phyloP scores from a whole-genome alignment of 2,888 invertebrate species.

The Barypeithes pellucidus region DNA sequence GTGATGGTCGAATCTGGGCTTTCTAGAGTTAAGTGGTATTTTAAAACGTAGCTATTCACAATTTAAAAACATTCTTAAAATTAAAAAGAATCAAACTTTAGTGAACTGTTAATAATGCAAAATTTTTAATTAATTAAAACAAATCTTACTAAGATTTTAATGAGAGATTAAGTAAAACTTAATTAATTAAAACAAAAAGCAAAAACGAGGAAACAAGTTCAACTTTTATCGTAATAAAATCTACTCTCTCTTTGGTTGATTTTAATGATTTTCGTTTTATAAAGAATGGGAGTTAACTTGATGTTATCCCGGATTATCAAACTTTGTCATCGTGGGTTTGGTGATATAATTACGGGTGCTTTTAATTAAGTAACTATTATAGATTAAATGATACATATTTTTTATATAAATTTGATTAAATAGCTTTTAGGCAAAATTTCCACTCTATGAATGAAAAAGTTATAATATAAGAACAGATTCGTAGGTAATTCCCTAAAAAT shows the following conservation, averaged over 20 bases:
- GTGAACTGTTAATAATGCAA: slow-evolving; percentile 9
- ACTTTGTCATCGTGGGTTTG: slow-evolving; percentile 18
- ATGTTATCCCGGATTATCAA: slow-evolving; percentile 13
- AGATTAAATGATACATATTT: too few relatives aligned
- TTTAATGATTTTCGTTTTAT: slow-evolving; percentile 17
- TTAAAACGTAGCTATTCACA: not conserved
- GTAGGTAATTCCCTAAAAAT: too few relatives aligned
- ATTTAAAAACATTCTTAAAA: not conserved
- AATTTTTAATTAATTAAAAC: slow-evolving; percentile 19
- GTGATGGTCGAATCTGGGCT: too few relatives aligned
- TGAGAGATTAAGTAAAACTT: slow-evolving; percentile 23
- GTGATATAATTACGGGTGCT: not conserved
- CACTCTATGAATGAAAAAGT: too few relatives aligned
- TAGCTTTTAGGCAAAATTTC: too few relatives aligned
- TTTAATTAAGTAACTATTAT: not conserved
- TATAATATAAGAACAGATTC: too few relatives aligned
- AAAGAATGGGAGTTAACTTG: slow-evolving; percentile 16
- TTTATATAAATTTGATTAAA: too few relatives aligned
- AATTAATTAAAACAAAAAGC: slow-evolving; percentile 24
- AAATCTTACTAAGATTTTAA: slow-evolving; percentile 15
- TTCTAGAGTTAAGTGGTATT: too few relatives aligned
- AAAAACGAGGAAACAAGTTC: slow-evolving; percentile 15
- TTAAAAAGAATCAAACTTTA: slow-evolving; percentile 1
- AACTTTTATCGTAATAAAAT: slow-evolving; percentile 21
- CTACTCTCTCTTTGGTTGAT: slow-evolving; percentile 12